Evolutionary conservation across 2,113 vertebrate genomes (phyloP).

Genomic region (Stegostoma tigrinum): DNA sequence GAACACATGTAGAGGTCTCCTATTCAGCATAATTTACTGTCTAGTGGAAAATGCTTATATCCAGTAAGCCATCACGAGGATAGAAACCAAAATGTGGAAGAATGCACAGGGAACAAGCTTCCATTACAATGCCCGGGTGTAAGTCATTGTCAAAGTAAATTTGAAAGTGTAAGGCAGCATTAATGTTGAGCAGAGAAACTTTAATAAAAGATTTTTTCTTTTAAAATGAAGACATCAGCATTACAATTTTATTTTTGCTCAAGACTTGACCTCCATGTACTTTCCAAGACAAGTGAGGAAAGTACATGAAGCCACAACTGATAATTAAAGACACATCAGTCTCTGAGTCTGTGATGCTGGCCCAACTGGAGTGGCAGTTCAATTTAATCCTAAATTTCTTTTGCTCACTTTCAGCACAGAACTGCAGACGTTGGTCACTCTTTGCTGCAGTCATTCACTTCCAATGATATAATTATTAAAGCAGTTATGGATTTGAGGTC

Average conservation of each 20-base stretch:
- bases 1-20: not conserved
- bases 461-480: not conserved
- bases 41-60: not conserved
- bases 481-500: not conserved
- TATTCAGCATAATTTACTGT: not conserved
- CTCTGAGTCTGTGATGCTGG: too few species aligned
- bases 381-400: not conserved
- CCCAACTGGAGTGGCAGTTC: too few species aligned
- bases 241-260: not conserved
- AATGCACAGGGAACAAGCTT: not conserved
- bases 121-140: not conserved
- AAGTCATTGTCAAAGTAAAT: not conserved
- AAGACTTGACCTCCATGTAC: not conserved
- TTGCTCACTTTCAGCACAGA: not conserved
- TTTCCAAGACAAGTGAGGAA: not conserved
- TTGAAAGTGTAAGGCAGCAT: not conserved
- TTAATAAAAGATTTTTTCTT: not conserved
- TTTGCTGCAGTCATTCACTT: not conserved
- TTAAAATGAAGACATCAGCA: not conserved
- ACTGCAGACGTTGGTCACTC: not conserved
- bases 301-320: not conserved
- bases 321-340: not conserved
- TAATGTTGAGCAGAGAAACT: not conserved
- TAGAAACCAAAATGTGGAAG: not conserved
- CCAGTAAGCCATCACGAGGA: not conserved